Evolutionary conservation across 2,888 invertebrate species (phyloP), one percentile per base, ranked within the genome.

Genomic region (Trichopria drosophilae): DNA sequence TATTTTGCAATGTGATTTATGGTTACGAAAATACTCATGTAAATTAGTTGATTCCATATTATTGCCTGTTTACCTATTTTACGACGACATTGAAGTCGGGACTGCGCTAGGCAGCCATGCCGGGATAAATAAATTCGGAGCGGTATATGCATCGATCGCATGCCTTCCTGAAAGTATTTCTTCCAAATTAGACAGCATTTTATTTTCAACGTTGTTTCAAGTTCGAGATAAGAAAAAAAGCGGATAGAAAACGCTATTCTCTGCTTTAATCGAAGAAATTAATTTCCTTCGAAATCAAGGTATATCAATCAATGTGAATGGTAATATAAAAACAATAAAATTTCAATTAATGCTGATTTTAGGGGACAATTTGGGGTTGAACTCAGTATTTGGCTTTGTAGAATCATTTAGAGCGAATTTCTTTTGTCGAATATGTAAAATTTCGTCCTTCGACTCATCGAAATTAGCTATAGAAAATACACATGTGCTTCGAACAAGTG

Each of bases 121-220:
- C 9, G 32, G 12, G 34, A 32, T 15, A 24, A n/a, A 18, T n/a
- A 34, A n/a, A 43, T 43, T 34, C 13, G 24, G n/a, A n/a, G n/a
- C n/a, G n/a, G n/a, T n/a, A n/a, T n/a, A n/a, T n/a, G n/a, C n/a
- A n/a, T n/a, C n/a, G n/a, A n/a, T n/a, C n/a, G n/a, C n/a, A n/a
- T n/a, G n/a, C n/a, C n/a, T n/a, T n/a, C n/a, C n/a, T n/a, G n/a
- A n/a, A n/a, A n/a, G n/a, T n/a, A n/a, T n/a, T n/a, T n/a, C n/a
- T n/a, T n/a, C n/a, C n/a, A n/a, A 15, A 34, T 35, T 13, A 24
- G 34, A 2, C 43, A 43, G 43, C 23, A 42, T 20, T 20, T 13
- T 31, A 23, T 42, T 42, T 16, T 31, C 41, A 16, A 41, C 31
- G 42, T 43, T 43, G 34, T 22, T 43, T 13, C 34, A n/a, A 6